phyloP scores from a whole-genome alignment of 2,113 vertebrate species.

The Steatornis caripensis region DNA sequence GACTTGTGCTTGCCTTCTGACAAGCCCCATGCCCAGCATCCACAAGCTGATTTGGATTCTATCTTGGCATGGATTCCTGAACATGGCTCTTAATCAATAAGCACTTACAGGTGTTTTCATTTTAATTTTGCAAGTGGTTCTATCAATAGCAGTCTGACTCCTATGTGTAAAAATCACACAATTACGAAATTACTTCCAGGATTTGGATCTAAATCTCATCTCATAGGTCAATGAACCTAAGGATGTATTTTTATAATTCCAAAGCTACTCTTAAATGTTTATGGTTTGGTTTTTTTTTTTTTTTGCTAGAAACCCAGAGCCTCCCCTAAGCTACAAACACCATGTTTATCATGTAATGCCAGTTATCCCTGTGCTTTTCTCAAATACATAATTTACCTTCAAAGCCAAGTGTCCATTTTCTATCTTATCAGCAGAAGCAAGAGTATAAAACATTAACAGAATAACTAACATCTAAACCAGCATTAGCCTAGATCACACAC shows the following conservation, averaged over 20 bases:
- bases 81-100: not conserved
- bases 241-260: not conserved
- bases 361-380: not conserved
- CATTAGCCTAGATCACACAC: not conserved
- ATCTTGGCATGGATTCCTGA: not conserved
- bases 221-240: not conserved
- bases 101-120: not conserved
- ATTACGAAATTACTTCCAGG: not conserved
- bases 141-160: not conserved
- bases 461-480: not conserved
- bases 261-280: not conserved
- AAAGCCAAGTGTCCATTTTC: not conserved
- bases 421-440: not conserved
- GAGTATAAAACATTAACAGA: not conserved
- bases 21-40: not conserved
- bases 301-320: not conserved
- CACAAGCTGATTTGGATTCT: not conserved
- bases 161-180: not conserved
- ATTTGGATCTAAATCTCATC: not conserved
- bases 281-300: not conserved
- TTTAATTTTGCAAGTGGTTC: not conserved
- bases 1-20: not conserved
- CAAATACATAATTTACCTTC: not conserved
- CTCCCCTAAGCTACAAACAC: not conserved
- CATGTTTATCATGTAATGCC: accelerated